Conservation (phyloP, 2,797 vertebrate genomes). For the Pipistrellus nathusii region DNA sequence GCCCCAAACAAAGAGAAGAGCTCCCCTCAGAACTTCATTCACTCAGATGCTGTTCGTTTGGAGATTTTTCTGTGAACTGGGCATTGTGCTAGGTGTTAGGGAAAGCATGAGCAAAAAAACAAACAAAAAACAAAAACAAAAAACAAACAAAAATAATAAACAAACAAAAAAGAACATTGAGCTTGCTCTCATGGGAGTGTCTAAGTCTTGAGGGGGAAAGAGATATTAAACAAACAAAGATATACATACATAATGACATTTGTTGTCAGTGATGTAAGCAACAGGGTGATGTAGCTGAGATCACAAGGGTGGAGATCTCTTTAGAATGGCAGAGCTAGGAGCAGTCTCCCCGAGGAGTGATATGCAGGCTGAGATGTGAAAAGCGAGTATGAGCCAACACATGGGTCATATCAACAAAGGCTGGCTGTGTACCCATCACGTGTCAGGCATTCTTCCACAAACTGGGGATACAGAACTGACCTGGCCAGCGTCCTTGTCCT, state of each 20-base stretch:
- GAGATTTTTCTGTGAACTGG: background rate
- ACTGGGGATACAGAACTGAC: background rate
- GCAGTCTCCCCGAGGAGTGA: background rate
- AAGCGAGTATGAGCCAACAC: background rate
- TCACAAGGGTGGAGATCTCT: background rate
- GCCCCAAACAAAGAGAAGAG: background rate
- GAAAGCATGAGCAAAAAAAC: background rate
- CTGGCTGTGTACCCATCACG: accelerated
- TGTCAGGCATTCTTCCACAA: background rate
- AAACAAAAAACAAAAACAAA: no score
- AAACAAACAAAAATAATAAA: no score
- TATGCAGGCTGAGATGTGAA: background rate
- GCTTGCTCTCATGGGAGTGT: background rate
- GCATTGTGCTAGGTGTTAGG: background rate
- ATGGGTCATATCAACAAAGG: background rate
- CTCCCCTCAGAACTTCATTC: background rate
- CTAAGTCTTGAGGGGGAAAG: background rate
- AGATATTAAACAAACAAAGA: background rate
- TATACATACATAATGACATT: background rate
- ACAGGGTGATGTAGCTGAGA: background rate
- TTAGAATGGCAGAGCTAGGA: background rate
- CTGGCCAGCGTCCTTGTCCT: background rate
- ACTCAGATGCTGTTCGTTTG: background rate
- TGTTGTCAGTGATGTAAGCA: background rate
- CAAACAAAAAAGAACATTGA: background rate